phyloP scores from a whole-genome alignment of 2,888 invertebrate genomes.

The Blomia tropicalis region DNA sequence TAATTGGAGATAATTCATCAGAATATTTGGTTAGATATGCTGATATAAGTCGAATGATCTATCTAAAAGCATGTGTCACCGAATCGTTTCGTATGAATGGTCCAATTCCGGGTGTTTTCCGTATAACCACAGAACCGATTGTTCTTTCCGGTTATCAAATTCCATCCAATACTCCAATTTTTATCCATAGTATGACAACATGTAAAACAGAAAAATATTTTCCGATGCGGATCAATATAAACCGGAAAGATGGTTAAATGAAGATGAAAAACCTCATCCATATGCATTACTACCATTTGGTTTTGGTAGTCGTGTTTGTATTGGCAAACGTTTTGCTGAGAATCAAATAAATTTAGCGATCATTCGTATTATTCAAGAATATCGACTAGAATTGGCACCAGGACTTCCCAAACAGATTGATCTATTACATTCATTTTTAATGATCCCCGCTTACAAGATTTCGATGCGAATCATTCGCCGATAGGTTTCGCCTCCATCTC shows the following conservation, averaged over 20 bases:
- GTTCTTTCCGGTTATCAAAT: constrained; percentile 46
- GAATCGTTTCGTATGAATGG: constrained; percentile 38
- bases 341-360: constrained; percentile 25
- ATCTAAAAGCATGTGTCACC: constrained; percentile 49
- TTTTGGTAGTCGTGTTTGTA: constrained; percentile 36
- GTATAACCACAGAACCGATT: constrained; percentile 27
- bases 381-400: background rate
- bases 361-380: constrained; percentile 23
- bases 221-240: constrained; percentile 33
- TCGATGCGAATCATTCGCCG: constrained; percentile 22
- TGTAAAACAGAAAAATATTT: constrained; percentile 33
- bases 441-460: constrained; percentile 28
- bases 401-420: constrained; percentile 9
- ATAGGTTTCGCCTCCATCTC: no score
- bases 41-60: constrained; percentile 36
- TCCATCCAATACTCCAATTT: constrained; percentile 33
- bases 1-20: constrained; percentile 35
- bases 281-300: constrained; percentile 36
- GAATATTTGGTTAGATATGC: constrained; percentile 35
- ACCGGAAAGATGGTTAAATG: constrained; percentile 36
- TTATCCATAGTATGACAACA: constrained; percentile 34
- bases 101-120: constrained; percentile 29
- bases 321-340: constrained; percentile 29
- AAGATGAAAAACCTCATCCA: constrained; percentile 33
- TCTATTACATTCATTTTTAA: constrained; percentile 26